These are phyloP conservation scores for Ibidorhyncha struthersii DNA, from an alignment of 2,113 vertebrate species.

Conservation along the genomic window DNA sequence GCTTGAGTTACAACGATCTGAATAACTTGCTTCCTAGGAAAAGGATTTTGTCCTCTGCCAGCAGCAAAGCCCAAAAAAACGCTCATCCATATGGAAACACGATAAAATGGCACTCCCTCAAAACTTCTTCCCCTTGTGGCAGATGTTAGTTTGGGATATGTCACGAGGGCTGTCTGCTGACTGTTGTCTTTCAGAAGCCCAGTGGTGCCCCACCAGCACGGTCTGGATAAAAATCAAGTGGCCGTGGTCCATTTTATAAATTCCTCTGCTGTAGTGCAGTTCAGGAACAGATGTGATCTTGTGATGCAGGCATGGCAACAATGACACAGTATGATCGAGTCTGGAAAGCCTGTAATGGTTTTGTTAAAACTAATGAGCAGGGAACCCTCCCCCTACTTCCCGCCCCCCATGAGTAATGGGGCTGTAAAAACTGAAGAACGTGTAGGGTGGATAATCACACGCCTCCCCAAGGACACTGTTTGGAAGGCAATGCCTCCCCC, in stretches of 20 bases:
- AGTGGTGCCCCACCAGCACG: neutral
- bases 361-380: neutral
- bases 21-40: neutral
- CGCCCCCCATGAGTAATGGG: neutral
- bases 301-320: neutral
- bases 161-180: neutral
- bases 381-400: neutral
- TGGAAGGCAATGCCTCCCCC: neutral
- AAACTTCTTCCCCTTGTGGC: neutral
- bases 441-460: neutral
- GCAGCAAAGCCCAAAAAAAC: neutral
- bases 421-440: neutral
- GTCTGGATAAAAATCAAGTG: conserved; percentile 4
- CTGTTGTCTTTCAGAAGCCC: neutral
- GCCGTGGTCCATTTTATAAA: neutral
- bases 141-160: neutral
- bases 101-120: neutral
- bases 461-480: neutral
- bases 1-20: neutral
- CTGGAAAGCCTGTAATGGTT: neutral
- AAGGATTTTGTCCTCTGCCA: neutral
- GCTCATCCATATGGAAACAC: neutral
- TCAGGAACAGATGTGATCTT: neutral
- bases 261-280: neutral
- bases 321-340: neutral